Conservation (phyloP, 2,113 vertebrate genomes). For the Nothobranchius kuhntae region DNA sequence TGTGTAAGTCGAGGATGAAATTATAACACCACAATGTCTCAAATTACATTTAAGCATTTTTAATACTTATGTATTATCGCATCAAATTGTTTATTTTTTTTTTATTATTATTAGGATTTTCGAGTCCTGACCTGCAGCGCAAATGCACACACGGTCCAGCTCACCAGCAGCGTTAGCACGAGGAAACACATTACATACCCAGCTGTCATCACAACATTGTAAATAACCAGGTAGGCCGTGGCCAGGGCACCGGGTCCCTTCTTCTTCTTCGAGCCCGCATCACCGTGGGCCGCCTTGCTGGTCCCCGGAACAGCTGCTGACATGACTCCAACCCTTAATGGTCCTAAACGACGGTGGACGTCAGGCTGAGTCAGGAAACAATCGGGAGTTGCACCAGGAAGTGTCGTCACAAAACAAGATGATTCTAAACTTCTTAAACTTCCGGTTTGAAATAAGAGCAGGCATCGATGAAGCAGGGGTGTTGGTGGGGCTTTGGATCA, state of each 20-base stretch:
- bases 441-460: conserved; percentile 31
- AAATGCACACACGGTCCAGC: background rate
- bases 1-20: background rate
- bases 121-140: background rate
- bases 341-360: conserved; percentile 41
- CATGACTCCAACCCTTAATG: conserved; percentile 66
- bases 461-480: too few relatives aligned
- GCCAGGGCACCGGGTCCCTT: conserved; percentile 88
- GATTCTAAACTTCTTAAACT: background rate
- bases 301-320: conserved; percentile 75
- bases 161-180: conserved; percentile 48
- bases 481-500: too few relatives aligned
- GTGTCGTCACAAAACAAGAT: conserved; percentile 4
- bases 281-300: conserved; percentile 70
- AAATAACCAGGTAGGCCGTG: conserved; percentile 92
- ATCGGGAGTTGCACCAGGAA: conserved; percentile 32
- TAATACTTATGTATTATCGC: background rate
- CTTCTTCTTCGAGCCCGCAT: conserved; percentile 77
- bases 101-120: too few relatives aligned
- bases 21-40: too few relatives aligned
- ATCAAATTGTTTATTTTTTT: background rate
- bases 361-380: conserved; percentile 51
- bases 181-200: conserved; percentile 78
- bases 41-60: too few relatives aligned
- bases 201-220: conserved; percentile 97